Conservation (phyloP, 1,140 invertebrate genomes). For the Delia radicum region DNA sequence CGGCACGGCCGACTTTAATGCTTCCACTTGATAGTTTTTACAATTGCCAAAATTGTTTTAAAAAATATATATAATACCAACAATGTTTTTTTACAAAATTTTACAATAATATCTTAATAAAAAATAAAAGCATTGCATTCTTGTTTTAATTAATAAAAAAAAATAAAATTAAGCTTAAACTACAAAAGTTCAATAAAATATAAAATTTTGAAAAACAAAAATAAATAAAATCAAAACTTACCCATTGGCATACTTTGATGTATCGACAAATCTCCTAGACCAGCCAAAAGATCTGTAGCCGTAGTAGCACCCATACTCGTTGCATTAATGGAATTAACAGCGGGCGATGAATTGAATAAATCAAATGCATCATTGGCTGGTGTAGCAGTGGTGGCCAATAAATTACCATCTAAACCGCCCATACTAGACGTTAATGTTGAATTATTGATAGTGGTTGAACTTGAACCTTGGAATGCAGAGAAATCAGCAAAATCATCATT, state of each 20-base stretch:
- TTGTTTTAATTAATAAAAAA: background rate
- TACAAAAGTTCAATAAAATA: background rate
- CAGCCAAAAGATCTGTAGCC: constrained; percentile 62
- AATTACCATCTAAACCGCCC: constrained; percentile 35
- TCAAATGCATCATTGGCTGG: constrained; percentile 50
- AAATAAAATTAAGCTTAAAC: background rate
- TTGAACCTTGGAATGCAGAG: constrained; percentile 63
- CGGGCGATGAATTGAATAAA: constrained; percentile 38
- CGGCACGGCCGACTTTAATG: no score
- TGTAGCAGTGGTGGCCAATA: constrained; percentile 39
- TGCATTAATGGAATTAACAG: constrained; percentile 7
- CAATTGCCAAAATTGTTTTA: no score
- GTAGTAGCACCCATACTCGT: constrained; percentile 31
- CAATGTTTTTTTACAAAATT: background rate
- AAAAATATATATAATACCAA: background rate
- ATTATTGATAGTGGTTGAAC: constrained; percentile 25
- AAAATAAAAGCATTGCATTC: background rate
- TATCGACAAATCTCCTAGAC: constrained; percentile 56
- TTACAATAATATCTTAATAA: background rate
- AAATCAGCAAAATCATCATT: constrained; percentile 75
- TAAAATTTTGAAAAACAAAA: background rate
- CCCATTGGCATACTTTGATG: constrained; percentile 54
- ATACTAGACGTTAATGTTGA: constrained; percentile 29
- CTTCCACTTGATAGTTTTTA: no score
- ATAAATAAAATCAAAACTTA: constrained; percentile 40